Percentiles rank a stretch among this genome's conserved stretches.
Evolutionary conservation across 1,140 invertebrate genomes (phyloP).

Genomic region (Sarcophaga bullata): DNA sequence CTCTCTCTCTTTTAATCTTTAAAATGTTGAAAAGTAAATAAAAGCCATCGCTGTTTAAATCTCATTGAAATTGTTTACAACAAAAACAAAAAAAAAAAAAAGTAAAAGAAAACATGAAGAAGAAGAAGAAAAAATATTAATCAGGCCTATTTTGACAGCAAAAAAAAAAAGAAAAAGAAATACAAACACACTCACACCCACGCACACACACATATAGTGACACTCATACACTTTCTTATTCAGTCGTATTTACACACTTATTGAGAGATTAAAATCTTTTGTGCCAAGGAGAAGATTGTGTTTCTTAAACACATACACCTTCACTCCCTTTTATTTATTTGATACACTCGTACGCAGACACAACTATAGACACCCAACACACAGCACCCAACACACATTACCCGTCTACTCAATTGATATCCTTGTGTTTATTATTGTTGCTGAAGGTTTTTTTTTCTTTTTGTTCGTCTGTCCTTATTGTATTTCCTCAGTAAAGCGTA

Average conservation of each 20-base stretch:
- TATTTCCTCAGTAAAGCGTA: too few relatives aligned
- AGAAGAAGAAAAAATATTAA: background rate
- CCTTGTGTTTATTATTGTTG: too few relatives aligned
- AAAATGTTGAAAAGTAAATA: slow-evolving; percentile 22
- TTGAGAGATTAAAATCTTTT: background rate
- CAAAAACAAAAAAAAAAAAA: background rate
- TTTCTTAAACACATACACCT: background rate
- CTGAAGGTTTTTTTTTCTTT: too few relatives aligned
- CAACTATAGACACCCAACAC: too few relatives aligned
- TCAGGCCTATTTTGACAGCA: slow-evolving; percentile 21
- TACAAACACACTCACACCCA: background rate
- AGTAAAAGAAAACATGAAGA: background rate
- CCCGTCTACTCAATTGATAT: too few relatives aligned
- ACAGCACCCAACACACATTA: too few relatives aligned
- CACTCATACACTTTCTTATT: background rate
- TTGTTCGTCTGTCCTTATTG: too few relatives aligned
- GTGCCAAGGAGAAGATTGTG: background rate
- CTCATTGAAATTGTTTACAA: background rate
- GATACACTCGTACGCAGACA: too few relatives aligned
- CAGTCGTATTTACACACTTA: background rate
- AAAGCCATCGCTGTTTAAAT: background rate
- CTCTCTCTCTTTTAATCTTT: too few relatives aligned
- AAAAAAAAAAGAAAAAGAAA: too few relatives aligned
- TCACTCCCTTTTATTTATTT: too few relatives aligned
- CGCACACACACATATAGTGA: background rate